Percentiles rank a stretch among this genome's conserved stretches.
Conservation (phyloP, 2,113 vertebrate genomes). For the Pomatostomus ruficeps region DNA sequence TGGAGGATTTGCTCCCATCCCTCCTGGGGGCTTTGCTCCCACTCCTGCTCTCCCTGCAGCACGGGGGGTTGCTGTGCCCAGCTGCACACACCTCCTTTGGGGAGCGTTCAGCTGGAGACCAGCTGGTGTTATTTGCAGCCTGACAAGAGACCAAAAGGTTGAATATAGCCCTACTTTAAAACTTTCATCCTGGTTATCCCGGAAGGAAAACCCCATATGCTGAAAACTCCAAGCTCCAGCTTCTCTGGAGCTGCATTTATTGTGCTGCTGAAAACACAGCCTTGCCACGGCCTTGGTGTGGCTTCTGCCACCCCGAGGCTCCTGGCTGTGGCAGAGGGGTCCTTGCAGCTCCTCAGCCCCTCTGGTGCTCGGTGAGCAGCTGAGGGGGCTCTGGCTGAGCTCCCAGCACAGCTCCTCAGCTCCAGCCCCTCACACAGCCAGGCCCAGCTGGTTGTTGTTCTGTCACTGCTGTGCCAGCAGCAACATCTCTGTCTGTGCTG, state of each 20-base stretch:
- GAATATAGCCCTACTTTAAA: background rate
- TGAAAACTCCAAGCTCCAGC: background rate
- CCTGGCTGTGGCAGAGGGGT: background rate
- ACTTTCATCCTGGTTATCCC: background rate
- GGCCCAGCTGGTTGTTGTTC: background rate
- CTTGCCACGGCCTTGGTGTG: background rate
- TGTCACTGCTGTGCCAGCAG: background rate
- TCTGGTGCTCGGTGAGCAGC: rapidly evolving
- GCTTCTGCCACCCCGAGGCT: background rate
- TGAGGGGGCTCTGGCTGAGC: background rate
- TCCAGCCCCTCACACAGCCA: rapidly evolving
- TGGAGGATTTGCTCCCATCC: background rate
- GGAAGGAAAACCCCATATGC: rapidly evolving
- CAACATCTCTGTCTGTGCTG: background rate
- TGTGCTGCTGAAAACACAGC: background rate
- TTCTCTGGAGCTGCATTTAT: background rate
- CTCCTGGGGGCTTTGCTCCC: too few relatives aligned
- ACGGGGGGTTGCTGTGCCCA: background rate
- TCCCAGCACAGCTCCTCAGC: background rate
- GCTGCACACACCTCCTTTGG: background rate
- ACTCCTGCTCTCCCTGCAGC: background rate
- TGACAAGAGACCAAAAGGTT: background rate
- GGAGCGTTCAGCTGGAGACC: background rate
- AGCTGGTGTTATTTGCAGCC: background rate
- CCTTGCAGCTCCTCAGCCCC: background rate